Base-by-base conservation (phyloP, 37 sponge, comb jelly and placozoan species). In the Petrosia ficiformis region DNA sequence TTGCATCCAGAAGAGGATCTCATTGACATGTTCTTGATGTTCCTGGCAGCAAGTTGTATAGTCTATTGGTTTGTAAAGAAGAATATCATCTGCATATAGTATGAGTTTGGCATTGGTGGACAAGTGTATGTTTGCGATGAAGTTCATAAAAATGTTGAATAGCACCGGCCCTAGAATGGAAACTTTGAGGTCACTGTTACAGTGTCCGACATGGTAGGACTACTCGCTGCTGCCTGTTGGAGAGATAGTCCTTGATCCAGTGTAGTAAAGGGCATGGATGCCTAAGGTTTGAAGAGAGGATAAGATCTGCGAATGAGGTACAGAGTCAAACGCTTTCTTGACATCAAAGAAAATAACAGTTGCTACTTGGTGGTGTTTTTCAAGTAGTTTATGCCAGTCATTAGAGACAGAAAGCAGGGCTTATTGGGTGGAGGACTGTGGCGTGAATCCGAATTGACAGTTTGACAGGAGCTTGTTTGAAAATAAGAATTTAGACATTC, bases 391-490 rank as follows among this genome's bases (percentile, higher is more conserved):
- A 19, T 57, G 61, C 75, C 75, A 74, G 59, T 4, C 4, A 39
- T 74, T 26, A 14, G 75, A 54, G 36, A 58, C 75, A 22, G 61
- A 48, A 3, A 74, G 59, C 3, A 74, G 39, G 38, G 75, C 75
- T 25, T 74, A 59, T 58, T 74, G 75, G 5, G 77, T 76, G 4
- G 77, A 76, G 28, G 67, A 65, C 6, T 33, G 32, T 21, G 77
- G 77, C 10, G 66, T 4, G 26, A 76, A 76, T 19, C 77, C 77
- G 64, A 76, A 76, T 39, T 76, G 77, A 41, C 67, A 38, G 29
- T 61, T 39, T 19, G 77, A 76, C 19, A 76, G 77, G 14, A 76
- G 77, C n/a, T 61, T 39, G 77, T 76, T 61, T 6, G 65, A 64
- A 48, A 43, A 76, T 32, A 76, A 26, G 44, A 65, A 64, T 26